These are phyloP conservation scores for Melanaphis sacchari DNA, from an alignment of 1,140 invertebrate species.

Conservation along the genomic window DNA sequence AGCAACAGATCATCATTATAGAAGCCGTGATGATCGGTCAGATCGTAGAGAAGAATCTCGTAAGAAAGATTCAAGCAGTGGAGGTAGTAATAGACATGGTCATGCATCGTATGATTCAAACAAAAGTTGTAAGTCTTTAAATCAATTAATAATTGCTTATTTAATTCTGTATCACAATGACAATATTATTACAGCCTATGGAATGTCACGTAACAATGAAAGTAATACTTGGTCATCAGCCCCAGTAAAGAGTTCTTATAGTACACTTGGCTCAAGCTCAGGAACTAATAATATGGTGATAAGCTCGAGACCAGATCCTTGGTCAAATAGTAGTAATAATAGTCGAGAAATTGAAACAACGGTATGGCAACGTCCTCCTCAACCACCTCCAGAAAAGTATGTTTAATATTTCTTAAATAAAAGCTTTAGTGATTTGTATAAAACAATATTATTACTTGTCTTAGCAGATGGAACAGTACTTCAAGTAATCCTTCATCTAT, in stretches of 20 bases:
- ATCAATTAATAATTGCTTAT: neutral
- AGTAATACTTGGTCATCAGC: slow-evolving; percentile 43
- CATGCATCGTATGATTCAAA: slow-evolving; percentile 49
- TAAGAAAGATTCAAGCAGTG: slow-evolving; percentile 46
- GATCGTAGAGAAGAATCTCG: slow-evolving; percentile 49
- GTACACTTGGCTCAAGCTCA: slow-evolving; percentile 28
- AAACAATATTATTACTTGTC: neutral
- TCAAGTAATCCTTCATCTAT: slow-evolving; percentile 49
- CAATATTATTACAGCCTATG: slow-evolving; percentile 26
- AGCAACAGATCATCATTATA: slow-evolving; percentile 47
- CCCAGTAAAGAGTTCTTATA: slow-evolving; percentile 27
- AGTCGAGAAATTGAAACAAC: slow-evolving; percentile 51
- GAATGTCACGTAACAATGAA: slow-evolving; percentile 49
- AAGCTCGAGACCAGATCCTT: slow-evolving; percentile 41
- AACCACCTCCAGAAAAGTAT: slow-evolving; percentile 53
- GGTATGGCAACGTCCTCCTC: slow-evolving; percentile 54
- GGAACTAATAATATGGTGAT: slow-evolving; percentile 36
- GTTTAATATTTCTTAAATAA: neutral
- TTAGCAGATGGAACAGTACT: slow-evolving; percentile 45
- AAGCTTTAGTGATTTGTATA: neutral
- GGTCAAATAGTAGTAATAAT: slow-evolving; percentile 38
- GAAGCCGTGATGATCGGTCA: slow-evolving; percentile 46
- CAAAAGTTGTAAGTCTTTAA: slow-evolving; percentile 41
- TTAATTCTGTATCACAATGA: neutral
- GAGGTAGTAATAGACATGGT: slow-evolving; percentile 23